Base-by-base conservation (phyloP, 2,888 invertebrate genomes). In the Phengaris alcon region DNA sequence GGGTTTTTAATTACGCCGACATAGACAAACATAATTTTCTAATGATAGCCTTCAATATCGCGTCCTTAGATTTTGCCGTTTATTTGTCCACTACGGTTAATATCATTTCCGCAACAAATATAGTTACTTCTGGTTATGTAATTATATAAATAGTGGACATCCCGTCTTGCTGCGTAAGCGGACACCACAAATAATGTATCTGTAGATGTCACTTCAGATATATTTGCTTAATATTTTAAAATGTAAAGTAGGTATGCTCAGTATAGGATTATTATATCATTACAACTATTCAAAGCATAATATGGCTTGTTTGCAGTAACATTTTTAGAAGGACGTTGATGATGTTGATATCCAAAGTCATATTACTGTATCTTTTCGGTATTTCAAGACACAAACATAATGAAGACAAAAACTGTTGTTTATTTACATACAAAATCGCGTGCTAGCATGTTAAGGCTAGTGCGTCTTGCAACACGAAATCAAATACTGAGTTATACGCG, bases 21-120 rank as follows among this genome's bases (percentile, higher is more conserved):
- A 86, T 86, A 84, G 86, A 88, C 86, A 87, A 81, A 80, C 81
- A 83, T 80, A 81, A 84, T 80, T 76, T 74, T 74, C 52, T 89
- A 89, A 89, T 88, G 82, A 86, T 83, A 83, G 84, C 78, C 79
- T 77, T 79, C 79, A 81, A 79, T 80, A 78, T 77, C 76, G 78
- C 80, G 80, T 81, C 83, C 81, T 80, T 79, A 76, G 73, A 77
- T 76, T 76, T 76, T 78, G 80, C 80, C 79, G 80, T 79, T 64
- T 80, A 77, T 81, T 77, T 79, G 77, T 80, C 81, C 79, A 79
- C 79, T 81, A 82, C 81, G 77, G 81, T 84, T 79, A 78, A 75
- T 76, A 77, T 75, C 77, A 78, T 79, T 76, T 78, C 75, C 79
- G 77, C 78, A 64, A 72, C 68, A 76, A 76, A 77, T 76, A 74